A percentile compares a stretch with the other conserved stretches of the same genome.
phyloP scores from a whole-genome alignment of 2,113 vertebrate species.

The Stictonetta naevosa region DNA sequence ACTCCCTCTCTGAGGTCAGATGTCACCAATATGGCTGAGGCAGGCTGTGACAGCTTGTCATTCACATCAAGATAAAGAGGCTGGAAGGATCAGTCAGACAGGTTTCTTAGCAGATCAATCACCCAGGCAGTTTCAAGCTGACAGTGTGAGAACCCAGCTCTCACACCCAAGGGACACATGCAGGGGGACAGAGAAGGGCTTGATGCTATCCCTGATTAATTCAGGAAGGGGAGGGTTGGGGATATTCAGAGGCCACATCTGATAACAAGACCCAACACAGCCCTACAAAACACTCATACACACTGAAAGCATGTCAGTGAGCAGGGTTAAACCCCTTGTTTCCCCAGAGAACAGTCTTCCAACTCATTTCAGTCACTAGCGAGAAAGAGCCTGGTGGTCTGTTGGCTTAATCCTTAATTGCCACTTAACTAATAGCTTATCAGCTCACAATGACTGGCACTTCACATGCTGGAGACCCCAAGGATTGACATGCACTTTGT shows the following conservation, averaged over 20 bases:
- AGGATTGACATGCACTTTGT: rapidly evolving
- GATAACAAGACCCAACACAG: neutral
- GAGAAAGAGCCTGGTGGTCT: neutral
- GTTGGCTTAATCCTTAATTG: neutral
- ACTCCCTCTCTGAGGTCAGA: conserved; percentile 5
- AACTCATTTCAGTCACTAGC: neutral
- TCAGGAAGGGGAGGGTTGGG: neutral
- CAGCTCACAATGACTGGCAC: neutral
- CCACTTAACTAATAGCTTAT: neutral
- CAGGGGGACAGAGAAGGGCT: neutral
- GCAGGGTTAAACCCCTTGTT: neutral
- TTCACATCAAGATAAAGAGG: conserved; percentile 4
- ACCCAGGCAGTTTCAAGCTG: neutral
- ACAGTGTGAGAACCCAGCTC: conserved; percentile 12
- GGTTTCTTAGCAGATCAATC: conserved; percentile 27
- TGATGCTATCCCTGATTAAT: neutral
- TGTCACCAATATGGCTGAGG: neutral
- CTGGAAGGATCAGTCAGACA: conserved; percentile 8
- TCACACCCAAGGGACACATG: neutral
- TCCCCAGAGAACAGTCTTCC: neutral
- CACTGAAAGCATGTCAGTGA: neutral
- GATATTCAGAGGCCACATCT: neutral
- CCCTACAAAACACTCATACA: neutral
- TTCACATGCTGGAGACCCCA: neutral
- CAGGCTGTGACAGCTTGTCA: conserved; percentile 31